Conservation (phyloP, 2,888 invertebrate genomes). For the Celastrina argiolus region DNA sequence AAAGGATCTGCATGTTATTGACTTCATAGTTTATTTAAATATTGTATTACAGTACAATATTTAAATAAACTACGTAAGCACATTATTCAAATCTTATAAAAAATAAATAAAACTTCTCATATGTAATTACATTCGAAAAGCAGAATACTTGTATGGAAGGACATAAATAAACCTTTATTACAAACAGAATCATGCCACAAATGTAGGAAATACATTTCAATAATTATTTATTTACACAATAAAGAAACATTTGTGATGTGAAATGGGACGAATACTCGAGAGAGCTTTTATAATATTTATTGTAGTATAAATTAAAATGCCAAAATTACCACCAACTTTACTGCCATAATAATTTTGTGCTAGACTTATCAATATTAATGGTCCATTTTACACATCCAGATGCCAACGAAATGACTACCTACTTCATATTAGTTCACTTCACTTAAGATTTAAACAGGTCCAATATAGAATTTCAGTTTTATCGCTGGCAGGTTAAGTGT, state of each 20-base stretch:
- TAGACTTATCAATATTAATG: conserved; percentile 11
- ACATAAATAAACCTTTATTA: not conserved
- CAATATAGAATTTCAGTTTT: not conserved
- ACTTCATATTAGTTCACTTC: not conserved
- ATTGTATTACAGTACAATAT: too few species aligned
- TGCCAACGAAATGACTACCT: not conserved
- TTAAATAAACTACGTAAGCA: too few species aligned
- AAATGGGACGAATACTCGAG: not conserved
- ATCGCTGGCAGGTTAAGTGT: not conserved
- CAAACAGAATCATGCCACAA: not conserved
- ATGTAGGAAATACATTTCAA: not conserved
- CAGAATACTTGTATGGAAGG: not conserved
- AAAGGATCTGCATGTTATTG: not conserved
- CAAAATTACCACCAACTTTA: conserved; percentile 1
- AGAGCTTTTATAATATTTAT: conserved; percentile 14
- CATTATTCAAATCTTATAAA: not conserved
- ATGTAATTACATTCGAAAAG: not conserved
- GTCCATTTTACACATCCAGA: not conserved
- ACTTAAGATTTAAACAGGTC: not conserved
- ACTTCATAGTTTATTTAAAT: not conserved
- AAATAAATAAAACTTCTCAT: not conserved
- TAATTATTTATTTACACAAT: conserved; percentile 1
- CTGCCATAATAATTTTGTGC: conserved; percentile 18
- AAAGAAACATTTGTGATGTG: conserved; percentile 8
- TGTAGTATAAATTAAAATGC: not conserved